A percentile compares a stretch with the other conserved stretches of the same genome.
Evolutionary conservation across 2,888 invertebrate species (phyloP).

Genomic region (Eledone cirrhosa): DNA sequence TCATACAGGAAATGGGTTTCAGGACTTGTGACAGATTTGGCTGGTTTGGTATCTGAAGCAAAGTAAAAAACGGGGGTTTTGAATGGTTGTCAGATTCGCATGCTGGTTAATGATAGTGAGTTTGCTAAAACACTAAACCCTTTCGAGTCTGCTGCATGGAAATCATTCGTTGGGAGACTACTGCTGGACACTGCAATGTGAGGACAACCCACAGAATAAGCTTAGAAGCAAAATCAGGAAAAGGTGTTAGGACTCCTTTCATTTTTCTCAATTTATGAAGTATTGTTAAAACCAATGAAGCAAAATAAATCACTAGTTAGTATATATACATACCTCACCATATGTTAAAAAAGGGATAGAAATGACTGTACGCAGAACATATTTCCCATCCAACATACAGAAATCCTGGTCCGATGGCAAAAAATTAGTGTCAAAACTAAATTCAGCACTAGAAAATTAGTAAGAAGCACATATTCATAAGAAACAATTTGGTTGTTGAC

Average conservation of each 20-base stretch:
- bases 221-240: not conserved
- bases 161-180: not conserved
- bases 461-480: not conserved
- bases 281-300: not conserved
- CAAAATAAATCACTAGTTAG: not conserved
- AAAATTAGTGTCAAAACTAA: not conserved
- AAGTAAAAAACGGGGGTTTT: not conserved
- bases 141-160: not conserved
- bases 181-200: no score
- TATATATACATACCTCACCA: not conserved
- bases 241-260: not conserved
- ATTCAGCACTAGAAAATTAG: not conserved
- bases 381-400: no score
- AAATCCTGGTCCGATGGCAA: not conserved
- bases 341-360: no score
- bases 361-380: no score
- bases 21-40: not conserved
- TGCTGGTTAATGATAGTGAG: constrained; percentile 6
- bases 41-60: not conserved
- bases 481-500: not conserved
- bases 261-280: not conserved
- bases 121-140: not conserved
- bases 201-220: not conserved
- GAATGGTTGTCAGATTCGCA: not conserved
- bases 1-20: not conserved